Percentiles rank a stretch among this genome's conserved stretches.
These are phyloP conservation scores for Brenthis hecate DNA, from an alignment of 2,888 invertebrate genomes.

Conservation along the genomic window DNA sequence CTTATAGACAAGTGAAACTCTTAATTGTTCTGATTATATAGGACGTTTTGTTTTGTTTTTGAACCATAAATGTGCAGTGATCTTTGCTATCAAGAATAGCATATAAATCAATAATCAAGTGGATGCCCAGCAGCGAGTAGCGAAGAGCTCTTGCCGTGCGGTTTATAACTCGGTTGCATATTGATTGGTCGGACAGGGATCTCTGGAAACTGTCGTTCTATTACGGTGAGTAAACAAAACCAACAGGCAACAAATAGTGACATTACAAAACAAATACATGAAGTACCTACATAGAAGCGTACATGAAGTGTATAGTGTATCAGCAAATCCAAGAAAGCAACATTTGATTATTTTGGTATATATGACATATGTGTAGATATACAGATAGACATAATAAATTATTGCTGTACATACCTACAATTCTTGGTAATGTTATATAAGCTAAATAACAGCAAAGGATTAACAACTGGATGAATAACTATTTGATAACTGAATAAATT, in stretches of 20 bases:
- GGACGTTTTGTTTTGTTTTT: conserved; percentile 66
- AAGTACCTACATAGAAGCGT: too few species aligned
- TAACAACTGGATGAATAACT: too few species aligned
- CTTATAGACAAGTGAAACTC: conserved; percentile 79
- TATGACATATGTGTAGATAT: too few species aligned
- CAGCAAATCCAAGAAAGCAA: too few species aligned
- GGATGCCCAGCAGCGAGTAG: conserved; percentile 62
- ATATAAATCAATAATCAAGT: conserved; percentile 76
- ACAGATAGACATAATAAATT: too few species aligned
- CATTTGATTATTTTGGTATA: too few species aligned
- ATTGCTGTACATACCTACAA: too few species aligned
- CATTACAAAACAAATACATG: not conserved
- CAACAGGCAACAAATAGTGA: not conserved
- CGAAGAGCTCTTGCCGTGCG: conserved; percentile 64
- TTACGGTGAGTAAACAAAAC: conserved; percentile 60
- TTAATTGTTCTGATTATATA: conserved; percentile 65
- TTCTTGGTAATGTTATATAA: too few species aligned
- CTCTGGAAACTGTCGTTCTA: conserved; percentile 59
- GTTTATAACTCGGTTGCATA: conserved; percentile 71
- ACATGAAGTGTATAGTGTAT: too few species aligned
- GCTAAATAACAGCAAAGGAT: too few species aligned
- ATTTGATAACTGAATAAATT: too few species aligned
- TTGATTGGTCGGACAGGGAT: conserved; percentile 70
- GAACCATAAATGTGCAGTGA: conserved; percentile 67
- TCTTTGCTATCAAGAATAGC: conserved; percentile 64